These are phyloP conservation scores for Lissonota sp. DNA, from an alignment of 2,888 invertebrate species.

Conservation along the genomic window DNA sequence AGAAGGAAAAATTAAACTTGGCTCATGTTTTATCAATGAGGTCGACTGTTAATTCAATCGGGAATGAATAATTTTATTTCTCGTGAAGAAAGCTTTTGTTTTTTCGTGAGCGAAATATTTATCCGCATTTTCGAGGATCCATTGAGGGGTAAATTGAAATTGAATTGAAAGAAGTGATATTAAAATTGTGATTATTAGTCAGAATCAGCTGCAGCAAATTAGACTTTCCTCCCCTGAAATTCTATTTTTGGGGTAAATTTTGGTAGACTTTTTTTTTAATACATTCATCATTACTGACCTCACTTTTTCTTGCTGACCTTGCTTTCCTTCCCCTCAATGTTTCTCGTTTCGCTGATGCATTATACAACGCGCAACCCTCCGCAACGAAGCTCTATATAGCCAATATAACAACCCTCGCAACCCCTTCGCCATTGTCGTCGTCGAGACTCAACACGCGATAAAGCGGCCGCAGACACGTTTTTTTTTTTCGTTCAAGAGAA, in stretches of 20 bases:
- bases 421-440: conserved; percentile 47
- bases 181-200: no score
- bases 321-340: not conserved
- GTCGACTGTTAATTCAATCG: no score
- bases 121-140: no score
- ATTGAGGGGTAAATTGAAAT: no score
- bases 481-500: conserved; percentile 27
- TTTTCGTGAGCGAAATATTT: no score
- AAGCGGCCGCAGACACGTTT: conserved; percentile 24
- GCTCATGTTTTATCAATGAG: no score
- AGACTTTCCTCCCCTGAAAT: no score
- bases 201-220: no score
- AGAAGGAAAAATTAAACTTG: not conserved
- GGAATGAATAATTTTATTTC: not conserved
- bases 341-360: conserved; percentile 29
- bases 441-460: conserved; percentile 46
- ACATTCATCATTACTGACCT: conserved; percentile 52
- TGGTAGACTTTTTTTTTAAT: conserved; percentile 25
- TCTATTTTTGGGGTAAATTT: not conserved
- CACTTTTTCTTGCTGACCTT: conserved; percentile 60
- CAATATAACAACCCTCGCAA: conserved; percentile 18
- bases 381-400: not conserved
- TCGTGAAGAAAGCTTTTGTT: not conserved
- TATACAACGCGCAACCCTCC: conserved; percentile 31
- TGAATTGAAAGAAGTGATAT: no score